Evolutionary conservation across 2,113 vertebrate species (phyloP).

Genomic region (Microcebus lehilahytsara): DNA sequence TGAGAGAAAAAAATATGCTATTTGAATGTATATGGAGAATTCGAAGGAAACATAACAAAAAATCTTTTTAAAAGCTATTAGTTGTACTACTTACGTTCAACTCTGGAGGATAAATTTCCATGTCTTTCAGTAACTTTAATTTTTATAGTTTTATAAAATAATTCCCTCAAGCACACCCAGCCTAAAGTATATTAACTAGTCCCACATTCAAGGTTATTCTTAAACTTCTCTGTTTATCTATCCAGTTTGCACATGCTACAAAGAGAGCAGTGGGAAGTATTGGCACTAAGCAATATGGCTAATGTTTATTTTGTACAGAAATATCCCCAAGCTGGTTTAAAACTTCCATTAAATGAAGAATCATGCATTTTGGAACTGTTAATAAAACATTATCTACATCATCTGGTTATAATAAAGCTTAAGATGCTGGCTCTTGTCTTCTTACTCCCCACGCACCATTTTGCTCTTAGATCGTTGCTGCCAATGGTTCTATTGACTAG

Average conservation of each 20-base stretch:
- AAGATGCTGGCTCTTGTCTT: background rate
- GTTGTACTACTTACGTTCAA: background rate
- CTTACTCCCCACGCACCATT: background rate
- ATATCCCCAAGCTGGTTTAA: background rate
- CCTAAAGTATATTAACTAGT: background rate
- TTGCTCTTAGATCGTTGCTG: background rate
- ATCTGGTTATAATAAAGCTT: background rate
- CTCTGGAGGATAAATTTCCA: background rate
- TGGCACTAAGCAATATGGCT: background rate
- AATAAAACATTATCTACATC: background rate
- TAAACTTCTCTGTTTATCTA: background rate
- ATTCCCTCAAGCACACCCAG: background rate
- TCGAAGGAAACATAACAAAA: background rate
- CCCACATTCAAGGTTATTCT: background rate
- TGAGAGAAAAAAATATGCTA: background rate
- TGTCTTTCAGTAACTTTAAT: background rate
- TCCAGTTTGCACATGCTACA: background rate
- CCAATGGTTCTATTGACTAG: background rate
- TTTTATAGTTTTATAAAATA: background rate
- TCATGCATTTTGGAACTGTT: background rate
- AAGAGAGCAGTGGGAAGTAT: background rate
- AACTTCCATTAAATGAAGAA: constrained; percentile 12
- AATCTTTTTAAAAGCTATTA: background rate
- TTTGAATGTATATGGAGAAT: background rate
- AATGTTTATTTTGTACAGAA: background rate